Evolutionary conservation across 2,888 invertebrate species (phyloP).

Genomic region (Cryptops parisi): DNA sequence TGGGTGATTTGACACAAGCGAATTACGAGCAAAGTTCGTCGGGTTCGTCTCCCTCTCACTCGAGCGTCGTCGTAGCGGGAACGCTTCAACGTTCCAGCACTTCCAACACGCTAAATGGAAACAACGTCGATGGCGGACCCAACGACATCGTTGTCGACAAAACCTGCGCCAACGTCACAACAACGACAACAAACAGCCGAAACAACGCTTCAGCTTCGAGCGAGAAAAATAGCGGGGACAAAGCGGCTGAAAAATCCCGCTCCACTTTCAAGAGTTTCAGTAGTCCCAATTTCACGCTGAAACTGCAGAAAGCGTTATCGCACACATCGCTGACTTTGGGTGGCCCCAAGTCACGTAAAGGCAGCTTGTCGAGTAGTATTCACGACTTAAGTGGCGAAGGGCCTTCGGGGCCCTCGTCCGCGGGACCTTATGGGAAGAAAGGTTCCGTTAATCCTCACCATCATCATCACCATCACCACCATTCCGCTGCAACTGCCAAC

Average conservation of each 20-base stretch:
- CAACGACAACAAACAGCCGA: neutral
- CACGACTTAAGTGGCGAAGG: constrained; percentile 14
- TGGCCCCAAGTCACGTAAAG: constrained; percentile 8
- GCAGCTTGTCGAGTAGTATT: constrained; percentile 16
- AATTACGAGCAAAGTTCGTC: constrained; percentile 15
- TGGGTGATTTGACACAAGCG: constrained; percentile 5
- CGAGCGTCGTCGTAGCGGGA: constrained; percentile 14
- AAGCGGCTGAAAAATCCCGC: constrained; percentile 15
- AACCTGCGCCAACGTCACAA: neutral
- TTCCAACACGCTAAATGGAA: constrained; percentile 10
- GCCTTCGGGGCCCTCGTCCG: constrained; percentile 7
- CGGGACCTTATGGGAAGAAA: neutral
- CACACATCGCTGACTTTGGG: constrained; percentile 17
- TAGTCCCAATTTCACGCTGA: constrained; percentile 18
- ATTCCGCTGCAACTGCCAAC: constrained; percentile 1
- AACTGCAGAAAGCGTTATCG: constrained; percentile 18
- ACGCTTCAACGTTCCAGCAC: constrained; percentile 14
- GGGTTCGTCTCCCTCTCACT: constrained; percentile 17
- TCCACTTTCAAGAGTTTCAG: constrained; percentile 18
- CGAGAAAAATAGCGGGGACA: neutral
- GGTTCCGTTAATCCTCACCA: neutral
- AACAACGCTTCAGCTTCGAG: neutral
- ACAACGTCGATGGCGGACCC: neutral
- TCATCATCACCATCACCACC: neutral
- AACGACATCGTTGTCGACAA: neutral